Evolutionary conservation across 2,797 vertebrate genomes (phyloP), one percentile per base, ranked within the genome.

Genomic region (Microctenopoma steveboyesi): DNA sequence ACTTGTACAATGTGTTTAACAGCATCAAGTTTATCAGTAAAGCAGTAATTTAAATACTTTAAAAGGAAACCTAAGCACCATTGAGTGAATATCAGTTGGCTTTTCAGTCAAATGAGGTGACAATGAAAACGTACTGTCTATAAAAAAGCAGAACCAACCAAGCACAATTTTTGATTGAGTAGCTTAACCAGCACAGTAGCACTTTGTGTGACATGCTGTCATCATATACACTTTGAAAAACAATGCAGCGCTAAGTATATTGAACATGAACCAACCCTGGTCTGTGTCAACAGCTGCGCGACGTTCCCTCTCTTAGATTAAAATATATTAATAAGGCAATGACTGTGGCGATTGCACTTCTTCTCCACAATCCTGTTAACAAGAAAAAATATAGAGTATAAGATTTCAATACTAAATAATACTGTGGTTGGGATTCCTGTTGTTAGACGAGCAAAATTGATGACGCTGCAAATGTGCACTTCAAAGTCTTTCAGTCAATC

Each of bases 271-370:
- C 48, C 4, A 25, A 43, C 27, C 1, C 6, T 45, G 13, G 48
- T 51, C 42, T 70, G 10, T 53, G 42, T 62, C 43, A 48, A 48
- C 42, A 39, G 1, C 9, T 35, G 68, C 2, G 33, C 68, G 30
- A 7, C n/a, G 5, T 71, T 63, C n/a, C 59, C 68, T 49, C 45
- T 56, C 39, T 55, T 56, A 2, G 45, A 42, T 12, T 6, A 4
- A 71, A 55, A 50, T 12, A 25, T 1, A 14, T 49, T 6, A 0
- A 42, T 6, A 3, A 33, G 61, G 15, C 25, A 5, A 42, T 25
- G 37, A 52, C 27, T 63, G 69, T 63, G 69, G 15, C 22, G 12
- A 49, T 71, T 58, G 25, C 30, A 15, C 35, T 57, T 42, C 22
- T 42, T 57, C 6, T 11, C 39, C 22, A 43, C 54, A 43, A 22